These are phyloP conservation scores for Lichenostomus cassidix DNA, from an alignment of 2,113 vertebrate species.

Conservation along the genomic window DNA sequence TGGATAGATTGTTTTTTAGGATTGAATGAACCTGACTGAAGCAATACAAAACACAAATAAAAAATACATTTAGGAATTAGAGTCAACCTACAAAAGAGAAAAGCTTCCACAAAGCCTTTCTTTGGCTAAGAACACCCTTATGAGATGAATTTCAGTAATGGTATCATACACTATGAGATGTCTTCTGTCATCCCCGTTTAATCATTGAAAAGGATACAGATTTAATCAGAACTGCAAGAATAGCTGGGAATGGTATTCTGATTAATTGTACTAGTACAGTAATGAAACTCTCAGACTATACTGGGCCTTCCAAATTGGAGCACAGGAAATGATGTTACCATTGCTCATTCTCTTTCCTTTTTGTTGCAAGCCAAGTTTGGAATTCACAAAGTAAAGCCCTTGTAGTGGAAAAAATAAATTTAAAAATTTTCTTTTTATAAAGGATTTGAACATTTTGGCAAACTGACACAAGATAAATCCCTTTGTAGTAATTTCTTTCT, in stretches of 20 bases:
- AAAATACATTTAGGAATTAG: not conserved
- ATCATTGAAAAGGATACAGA: not conserved
- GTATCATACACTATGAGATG: not conserved
- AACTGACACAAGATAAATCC: not conserved
- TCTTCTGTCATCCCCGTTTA: not conserved
- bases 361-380: not conserved
- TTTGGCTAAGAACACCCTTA: not conserved
- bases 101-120: not conserved
- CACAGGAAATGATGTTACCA: not conserved
- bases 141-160: not conserved
- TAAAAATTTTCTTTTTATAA: not conserved
- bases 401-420: not conserved
- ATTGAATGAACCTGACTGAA: not conserved
- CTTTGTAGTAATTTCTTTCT: not conserved
- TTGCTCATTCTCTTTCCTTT: not conserved
- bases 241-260: not conserved
- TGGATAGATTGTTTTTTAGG: not conserved
- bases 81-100: not conserved
- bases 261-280: not conserved
- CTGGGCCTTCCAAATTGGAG: not conserved
- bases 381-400: not conserved
- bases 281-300: not conserved
- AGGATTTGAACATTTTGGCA: not conserved
- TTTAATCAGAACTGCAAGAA: constrained; percentile 18
- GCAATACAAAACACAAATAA: not conserved